Evolutionary conservation across 2,797 vertebrate genomes (phyloP).

Genomic region (Saxicola maurus): DNA sequence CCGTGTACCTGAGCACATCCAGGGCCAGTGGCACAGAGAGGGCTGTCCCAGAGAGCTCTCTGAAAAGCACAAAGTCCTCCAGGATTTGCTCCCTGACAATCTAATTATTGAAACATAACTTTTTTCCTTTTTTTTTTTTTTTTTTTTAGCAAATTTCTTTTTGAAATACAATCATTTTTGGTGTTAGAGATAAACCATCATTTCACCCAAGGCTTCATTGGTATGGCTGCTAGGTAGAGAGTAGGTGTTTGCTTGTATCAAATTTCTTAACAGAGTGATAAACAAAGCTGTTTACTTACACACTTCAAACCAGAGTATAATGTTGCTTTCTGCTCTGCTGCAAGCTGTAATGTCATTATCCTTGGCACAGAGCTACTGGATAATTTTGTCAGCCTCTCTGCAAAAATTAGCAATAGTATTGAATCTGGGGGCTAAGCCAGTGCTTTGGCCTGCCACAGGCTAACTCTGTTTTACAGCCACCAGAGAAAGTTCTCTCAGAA

Average conservation of each 20-base stretch:
- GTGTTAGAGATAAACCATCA: background rate
- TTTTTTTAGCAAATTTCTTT: background rate
- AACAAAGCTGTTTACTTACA: constrained; percentile 40
- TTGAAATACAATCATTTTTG: background rate
- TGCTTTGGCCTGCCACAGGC: background rate
- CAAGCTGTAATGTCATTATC: background rate
- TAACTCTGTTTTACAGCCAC: constrained; percentile 4
- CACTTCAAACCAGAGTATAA: background rate
- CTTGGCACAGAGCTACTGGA: constrained; percentile 1
- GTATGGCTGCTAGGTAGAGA: background rate
- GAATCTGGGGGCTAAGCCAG: background rate
- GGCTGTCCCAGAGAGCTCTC: background rate
- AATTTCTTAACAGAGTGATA: constrained; percentile 7
- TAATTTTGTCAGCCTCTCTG: constrained; percentile 24
- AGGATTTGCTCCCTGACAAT: background rate
- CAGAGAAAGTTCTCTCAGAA: constrained; percentile 2
- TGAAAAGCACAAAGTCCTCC: background rate
- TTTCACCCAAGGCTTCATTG: background rate
- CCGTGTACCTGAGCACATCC: background rate
- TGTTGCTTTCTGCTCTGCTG: background rate
- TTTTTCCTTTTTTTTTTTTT: too few species aligned
- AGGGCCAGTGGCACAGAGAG: background rate
- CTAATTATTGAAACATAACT: background rate
- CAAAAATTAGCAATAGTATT: background rate
- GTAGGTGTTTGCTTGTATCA: background rate